Evolutionary conservation across 2,113 vertebrate species (phyloP).

Genomic region (Calyptomena viridis): DNA sequence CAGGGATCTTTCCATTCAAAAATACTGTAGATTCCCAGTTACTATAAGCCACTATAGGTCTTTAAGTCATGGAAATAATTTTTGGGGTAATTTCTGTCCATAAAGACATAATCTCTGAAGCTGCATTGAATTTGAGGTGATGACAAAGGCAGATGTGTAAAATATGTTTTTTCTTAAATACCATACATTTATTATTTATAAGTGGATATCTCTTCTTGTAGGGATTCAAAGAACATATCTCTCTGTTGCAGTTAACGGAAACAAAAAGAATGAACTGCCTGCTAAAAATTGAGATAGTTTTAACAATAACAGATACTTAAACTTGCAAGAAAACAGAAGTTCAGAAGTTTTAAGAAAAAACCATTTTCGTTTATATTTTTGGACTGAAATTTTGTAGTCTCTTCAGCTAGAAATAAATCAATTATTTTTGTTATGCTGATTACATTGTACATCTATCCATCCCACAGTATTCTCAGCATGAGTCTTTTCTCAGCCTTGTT

Average conservation of each 20-base stretch:
- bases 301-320: not conserved
- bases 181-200: not conserved
- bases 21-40: not conserved
- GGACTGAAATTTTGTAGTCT: not conserved
- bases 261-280: not conserved
- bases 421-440: constrained; percentile 17
- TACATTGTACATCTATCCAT: not conserved
- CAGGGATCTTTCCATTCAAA: not conserved
- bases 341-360: not conserved
- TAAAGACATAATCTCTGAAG: not conserved
- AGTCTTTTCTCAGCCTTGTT: not conserved
- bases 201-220: not conserved
- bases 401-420: not conserved
- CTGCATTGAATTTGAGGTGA: not conserved
- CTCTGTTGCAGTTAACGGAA: not conserved
- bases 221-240: not conserved
- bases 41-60: not conserved
- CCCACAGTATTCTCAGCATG: not conserved
- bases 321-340: not conserved
- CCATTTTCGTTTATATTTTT: not conserved
- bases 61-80: not conserved
- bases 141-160: not conserved
- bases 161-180: not conserved
- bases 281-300: not conserved
- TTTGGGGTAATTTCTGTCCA: not conserved